A percentile compares a stretch with the other conserved stretches of the same genome.
phyloP scores from a whole-genome alignment of 1,140 invertebrate genomes.

The Magallana angulata region DNA sequence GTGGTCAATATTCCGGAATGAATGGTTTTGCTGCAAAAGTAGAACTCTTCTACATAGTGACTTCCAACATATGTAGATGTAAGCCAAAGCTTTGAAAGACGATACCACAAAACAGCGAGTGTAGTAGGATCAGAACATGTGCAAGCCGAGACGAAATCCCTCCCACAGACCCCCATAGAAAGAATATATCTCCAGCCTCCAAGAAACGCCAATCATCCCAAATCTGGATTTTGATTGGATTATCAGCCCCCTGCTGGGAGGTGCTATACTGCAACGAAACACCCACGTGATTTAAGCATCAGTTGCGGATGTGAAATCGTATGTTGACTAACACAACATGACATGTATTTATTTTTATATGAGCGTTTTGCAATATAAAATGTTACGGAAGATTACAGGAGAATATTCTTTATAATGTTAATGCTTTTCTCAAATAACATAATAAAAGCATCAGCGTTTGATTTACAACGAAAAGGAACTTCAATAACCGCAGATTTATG shows the following conservation, averaged over 20 bases:
- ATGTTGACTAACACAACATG: slow-evolving; percentile 35
- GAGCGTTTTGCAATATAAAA: slow-evolving; percentile 47
- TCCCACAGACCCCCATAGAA: slow-evolving; percentile 44
- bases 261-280: slow-evolving; percentile 7
- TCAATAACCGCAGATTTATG: slow-evolving; percentile 23
- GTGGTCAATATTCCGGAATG: slow-evolving; percentile 36
- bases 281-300: slow-evolving; percentile 2
- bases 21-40: slow-evolving; percentile 38
- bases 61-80: slow-evolving; percentile 35
- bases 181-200: slow-evolving; percentile 36
- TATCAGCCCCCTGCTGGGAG: slow-evolving; percentile 12
- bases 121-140: slow-evolving; percentile 32
- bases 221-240: not conserved
- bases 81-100: slow-evolving; percentile 54
- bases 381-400: slow-evolving; percentile 45
- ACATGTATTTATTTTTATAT: slow-evolving; percentile 47
- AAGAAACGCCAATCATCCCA: not conserved
- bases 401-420: slow-evolving; percentile 45
- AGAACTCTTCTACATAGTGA: slow-evolving; percentile 25
- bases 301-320: slow-evolving; percentile 25
- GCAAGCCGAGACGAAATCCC: slow-evolving; percentile 33
- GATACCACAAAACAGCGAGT: slow-evolving; percentile 49
- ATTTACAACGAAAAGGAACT: slow-evolving; percentile 30
- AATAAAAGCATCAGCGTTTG: slow-evolving; percentile 34
- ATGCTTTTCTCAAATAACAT: slow-evolving; percentile 34